These are phyloP conservation scores for Drosophila neonasuta DNA, from an alignment of 2,888 invertebrate species.

Conservation along the genomic window DNA sequence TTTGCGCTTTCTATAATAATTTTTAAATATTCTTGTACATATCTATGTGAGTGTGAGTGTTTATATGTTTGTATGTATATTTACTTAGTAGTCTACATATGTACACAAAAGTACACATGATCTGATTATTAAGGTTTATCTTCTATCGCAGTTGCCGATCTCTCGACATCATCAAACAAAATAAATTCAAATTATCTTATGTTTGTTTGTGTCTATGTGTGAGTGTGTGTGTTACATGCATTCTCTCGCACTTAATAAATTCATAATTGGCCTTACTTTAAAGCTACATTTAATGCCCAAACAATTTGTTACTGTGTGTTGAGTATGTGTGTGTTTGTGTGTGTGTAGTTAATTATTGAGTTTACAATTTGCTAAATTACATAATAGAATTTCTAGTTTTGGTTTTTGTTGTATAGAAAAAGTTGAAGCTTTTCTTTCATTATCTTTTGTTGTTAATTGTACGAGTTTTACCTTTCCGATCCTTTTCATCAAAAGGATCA, in stretches of 20 bases:
- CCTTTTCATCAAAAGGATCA: neutral
- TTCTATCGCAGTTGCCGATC: constrained; percentile 8
- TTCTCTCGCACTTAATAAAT: constrained; percentile 37
- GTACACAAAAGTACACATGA: constrained; percentile 47
- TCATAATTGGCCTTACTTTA: constrained; percentile 52
- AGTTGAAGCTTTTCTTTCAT: constrained; percentile 56
- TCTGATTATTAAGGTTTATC: constrained; percentile 5
- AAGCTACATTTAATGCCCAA: constrained; percentile 29
- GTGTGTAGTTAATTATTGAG: constrained; percentile 52
- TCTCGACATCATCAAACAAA: constrained; percentile 5
- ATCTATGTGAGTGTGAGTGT: constrained; percentile 34
- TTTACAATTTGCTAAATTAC: constrained; percentile 72
- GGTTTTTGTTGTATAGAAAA: constrained; percentile 56
- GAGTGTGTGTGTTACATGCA: constrained; percentile 8
- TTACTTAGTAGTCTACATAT: constrained; percentile 13
- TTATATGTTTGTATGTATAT: constrained; percentile 2
- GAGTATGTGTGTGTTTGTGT: constrained; percentile 33
- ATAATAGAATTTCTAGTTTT: constrained; percentile 56
- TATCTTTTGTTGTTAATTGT: constrained; percentile 1
- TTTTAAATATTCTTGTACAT: constrained; percentile 28
- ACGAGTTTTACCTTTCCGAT: constrained; percentile 21
- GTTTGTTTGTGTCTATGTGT: neutral
- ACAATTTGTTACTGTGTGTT: constrained; percentile 26
- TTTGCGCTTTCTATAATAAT: constrained; percentile 58
- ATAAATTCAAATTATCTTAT: constrained; percentile 7